Evolutionary conservation across 2,888 invertebrate species (phyloP).

Genomic region (Abrostola triplasia): DNA sequence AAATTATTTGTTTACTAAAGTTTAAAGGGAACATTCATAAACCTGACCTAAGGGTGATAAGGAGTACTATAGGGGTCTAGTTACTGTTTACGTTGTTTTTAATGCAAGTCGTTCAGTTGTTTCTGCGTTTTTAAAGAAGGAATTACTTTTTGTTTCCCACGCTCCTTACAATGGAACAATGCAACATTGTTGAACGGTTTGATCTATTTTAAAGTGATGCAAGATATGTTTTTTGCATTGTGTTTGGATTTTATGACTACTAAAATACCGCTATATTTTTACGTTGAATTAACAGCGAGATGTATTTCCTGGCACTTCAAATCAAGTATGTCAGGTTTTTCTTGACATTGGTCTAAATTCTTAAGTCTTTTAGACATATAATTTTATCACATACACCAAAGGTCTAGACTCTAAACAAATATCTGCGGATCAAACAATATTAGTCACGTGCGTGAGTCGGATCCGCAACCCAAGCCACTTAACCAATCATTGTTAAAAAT

Average conservation of each 20-base stretch:
- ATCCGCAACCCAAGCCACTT: too few species aligned
- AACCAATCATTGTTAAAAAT: too few species aligned
- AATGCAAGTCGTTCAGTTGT: neutral
- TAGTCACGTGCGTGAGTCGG: too few species aligned
- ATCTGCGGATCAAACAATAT: too few species aligned
- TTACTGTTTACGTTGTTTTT: neutral
- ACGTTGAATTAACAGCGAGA: too few species aligned
- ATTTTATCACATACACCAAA: too few species aligned
- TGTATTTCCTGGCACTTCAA: too few species aligned
- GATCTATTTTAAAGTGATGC: conserved; percentile 1
- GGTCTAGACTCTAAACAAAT: too few species aligned
- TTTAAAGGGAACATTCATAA: conserved; percentile 40
- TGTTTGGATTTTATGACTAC: neutral
- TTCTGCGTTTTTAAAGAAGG: neutral
- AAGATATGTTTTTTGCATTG: neutral
- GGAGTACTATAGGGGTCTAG: conserved; percentile 2
- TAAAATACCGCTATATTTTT: too few species aligned
- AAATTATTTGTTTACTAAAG: conserved; percentile 42
- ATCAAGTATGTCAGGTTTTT: too few species aligned
- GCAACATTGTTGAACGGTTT: neutral
- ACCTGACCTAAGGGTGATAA: conserved; percentile 46
- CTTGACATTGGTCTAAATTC: too few species aligned
- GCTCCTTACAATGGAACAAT: conserved; percentile 1
- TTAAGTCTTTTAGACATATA: too few species aligned
- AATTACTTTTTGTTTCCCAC: neutral